phyloP scores from a whole-genome alignment of 2,888 invertebrate genomes.

The Pemphredon lugubris region DNA sequence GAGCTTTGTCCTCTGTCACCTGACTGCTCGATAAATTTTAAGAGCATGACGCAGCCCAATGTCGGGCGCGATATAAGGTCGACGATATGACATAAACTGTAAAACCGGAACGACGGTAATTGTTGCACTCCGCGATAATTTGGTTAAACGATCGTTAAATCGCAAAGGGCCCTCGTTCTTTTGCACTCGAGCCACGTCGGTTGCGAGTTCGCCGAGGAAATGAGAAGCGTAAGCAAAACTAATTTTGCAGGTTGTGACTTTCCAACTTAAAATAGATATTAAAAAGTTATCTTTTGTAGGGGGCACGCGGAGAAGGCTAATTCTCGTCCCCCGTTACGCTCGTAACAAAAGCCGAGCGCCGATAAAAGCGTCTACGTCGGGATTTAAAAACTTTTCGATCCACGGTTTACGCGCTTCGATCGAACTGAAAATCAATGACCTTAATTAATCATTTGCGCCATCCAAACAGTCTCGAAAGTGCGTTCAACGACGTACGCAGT shows the following conservation, averaged over 20 bases:
- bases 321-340: too few relatives aligned
- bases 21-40: conserved; percentile 29
- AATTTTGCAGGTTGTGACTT: too few relatives aligned
- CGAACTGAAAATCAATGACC: too few relatives aligned
- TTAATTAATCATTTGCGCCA: background rate
- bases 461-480: too few relatives aligned
- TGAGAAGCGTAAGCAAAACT: background rate
- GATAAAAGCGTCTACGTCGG: too few relatives aligned
- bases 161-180: background rate
- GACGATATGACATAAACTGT: background rate
- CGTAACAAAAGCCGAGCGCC: too few relatives aligned
- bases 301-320: too few relatives aligned
- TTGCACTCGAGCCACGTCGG: background rate
- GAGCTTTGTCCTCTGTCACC: conserved; percentile 24
- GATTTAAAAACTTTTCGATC: too few relatives aligned
- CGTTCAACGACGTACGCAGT: background rate
- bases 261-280: too few relatives aligned
- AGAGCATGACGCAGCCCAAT: conserved; percentile 14
- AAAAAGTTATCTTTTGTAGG: too few relatives aligned
- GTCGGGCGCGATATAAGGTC: conserved; percentile 2
- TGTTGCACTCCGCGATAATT: background rate
- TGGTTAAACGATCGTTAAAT: background rate
- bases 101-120: background rate
- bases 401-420: too few relatives aligned
- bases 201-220: background rate